These are phyloP conservation scores for Chironomus riparius DNA, from an alignment of 2,888 invertebrate genomes.

Conservation along the genomic window DNA sequence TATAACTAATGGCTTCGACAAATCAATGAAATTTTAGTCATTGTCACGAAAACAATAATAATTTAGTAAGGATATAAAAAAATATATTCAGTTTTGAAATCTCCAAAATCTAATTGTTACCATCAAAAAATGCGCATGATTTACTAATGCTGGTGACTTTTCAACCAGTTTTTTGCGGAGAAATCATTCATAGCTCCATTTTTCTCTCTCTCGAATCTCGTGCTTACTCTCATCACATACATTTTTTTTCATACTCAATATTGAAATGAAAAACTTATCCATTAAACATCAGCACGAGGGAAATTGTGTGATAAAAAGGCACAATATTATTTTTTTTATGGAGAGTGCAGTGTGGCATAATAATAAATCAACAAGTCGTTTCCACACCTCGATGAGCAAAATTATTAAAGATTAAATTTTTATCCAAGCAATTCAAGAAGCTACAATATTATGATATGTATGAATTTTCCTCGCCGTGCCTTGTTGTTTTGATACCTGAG, in stretches of 20 bases:
- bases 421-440: not conserved
- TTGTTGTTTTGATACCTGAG: no score
- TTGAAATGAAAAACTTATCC: not conserved
- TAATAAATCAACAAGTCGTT: constrained; percentile 22
- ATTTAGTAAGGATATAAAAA: no score
- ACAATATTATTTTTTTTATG: not conserved
- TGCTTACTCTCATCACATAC: not conserved
- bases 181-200: not conserved
- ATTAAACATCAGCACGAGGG: not conserved
- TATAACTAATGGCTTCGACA: no score
- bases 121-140: no score
- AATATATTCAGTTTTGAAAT: no score
- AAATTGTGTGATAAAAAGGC: not conserved
- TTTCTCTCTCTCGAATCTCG: not conserved
- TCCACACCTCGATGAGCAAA: not conserved
- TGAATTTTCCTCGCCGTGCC: no score
- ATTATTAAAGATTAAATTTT: not conserved
- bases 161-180: not conserved
- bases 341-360: not conserved
- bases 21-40: no score
- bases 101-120: no score
- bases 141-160: no score
- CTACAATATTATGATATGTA: not conserved
- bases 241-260: not conserved
- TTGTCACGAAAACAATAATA: no score